Base-by-base conservation (phyloP, 2,797 vertebrate species). In the Lacerta agilis region DNA sequence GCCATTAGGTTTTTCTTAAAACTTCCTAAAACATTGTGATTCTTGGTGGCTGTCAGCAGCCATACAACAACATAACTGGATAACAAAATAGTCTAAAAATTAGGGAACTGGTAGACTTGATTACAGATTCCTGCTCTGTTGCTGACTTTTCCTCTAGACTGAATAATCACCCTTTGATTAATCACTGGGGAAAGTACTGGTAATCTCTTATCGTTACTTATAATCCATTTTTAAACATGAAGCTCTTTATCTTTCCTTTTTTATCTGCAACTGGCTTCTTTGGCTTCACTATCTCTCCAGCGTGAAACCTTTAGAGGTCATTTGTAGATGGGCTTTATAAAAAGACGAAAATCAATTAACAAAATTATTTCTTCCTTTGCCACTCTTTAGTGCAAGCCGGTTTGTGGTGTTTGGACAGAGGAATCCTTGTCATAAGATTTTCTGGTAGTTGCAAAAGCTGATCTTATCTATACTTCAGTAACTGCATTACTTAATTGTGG, bases 61-160 rank as follows among this genome's bases (percentile, higher is more conserved):
- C 11, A 84, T 3, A 27, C 23, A 5, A 3, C n/a, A 36, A 71
- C 33, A 79, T 20, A 72, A 72, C 23, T 80, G 43, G 77, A 20
- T 6, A 45, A 55, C 23, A 76, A 78, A 77, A 3, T 38, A 43
- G 43, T 0, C 1, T 3, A 78, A 9, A 3, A 6, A 11, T 2
- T 13, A 0, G 49, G 61, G 25, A 10, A 0, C 0, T 20, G 6
- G 3, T 0, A 82, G 20, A 64, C 61, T 71, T 27, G 0, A 8
- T 72, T 3, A 29, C 49, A 61, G 1, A 0, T 3, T 8, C 0
- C 0, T 55, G 13, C 8, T 3, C 2, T 69, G 80, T 29, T 23
- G 45, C 0, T 15, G 0, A 0, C 17, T 0, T 4, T 33, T n/a
- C 5, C 43, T 0, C 2, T 36, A 82, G 5, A 25, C 7, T 69